Evolutionary conservation across 1,140 invertebrate genomes (phyloP), one percentile per base, ranked within the genome.

Genomic region (Trialeurodes vaporariorum): DNA sequence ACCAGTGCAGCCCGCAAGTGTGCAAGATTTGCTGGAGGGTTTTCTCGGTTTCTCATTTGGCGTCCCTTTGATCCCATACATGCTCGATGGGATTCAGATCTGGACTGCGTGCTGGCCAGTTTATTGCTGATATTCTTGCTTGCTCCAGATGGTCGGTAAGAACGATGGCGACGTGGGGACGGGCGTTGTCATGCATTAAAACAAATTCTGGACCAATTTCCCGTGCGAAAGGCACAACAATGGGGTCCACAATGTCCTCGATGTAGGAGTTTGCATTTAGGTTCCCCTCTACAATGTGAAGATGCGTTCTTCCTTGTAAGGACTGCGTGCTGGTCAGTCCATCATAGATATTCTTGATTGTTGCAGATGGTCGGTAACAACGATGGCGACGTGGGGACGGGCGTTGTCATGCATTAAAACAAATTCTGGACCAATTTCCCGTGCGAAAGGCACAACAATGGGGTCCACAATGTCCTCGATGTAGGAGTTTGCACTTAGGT

Each of bases 11-110:
- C n/a, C n/a, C n/a, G n/a, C n/a, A n/a, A n/a, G n/a, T n/a, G n/a
- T n/a, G n/a, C n/a, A n/a, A n/a, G n/a, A n/a, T n/a, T n/a, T n/a
- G n/a, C n/a, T n/a, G n/a, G n/a, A n/a, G n/a, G n/a, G n/a, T n/a
- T n/a, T n/a, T n/a, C n/a, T n/a, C n/a, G n/a, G n/a, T n/a, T n/a
- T n/a, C n/a, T n/a, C n/a, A n/a, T n/a, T n/a, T n/a, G n/a, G n/a
- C n/a, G n/a, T n/a, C n/a, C n/a, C n/a, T n/a, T n/a, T 11, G 9
- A 66, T 77, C 74, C 75, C 76, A 80, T n/a, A 77, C 17, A 69
- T 78, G 77, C 69, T 78, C 75, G 17, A 79, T 78, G 17, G 75
- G 73, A 71, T 79, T 80, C 1, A 80, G 67, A 72, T 79, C 77
- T 2, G 79, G 76, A 66, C 70, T 73, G 64, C 69, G 58, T 49